A percentile compares a stretch with the other conserved stretches of the same genome.
Evolutionary conservation across 2,797 vertebrate species (phyloP).

Genomic region (Mormyrops boulengeri): DNA sequence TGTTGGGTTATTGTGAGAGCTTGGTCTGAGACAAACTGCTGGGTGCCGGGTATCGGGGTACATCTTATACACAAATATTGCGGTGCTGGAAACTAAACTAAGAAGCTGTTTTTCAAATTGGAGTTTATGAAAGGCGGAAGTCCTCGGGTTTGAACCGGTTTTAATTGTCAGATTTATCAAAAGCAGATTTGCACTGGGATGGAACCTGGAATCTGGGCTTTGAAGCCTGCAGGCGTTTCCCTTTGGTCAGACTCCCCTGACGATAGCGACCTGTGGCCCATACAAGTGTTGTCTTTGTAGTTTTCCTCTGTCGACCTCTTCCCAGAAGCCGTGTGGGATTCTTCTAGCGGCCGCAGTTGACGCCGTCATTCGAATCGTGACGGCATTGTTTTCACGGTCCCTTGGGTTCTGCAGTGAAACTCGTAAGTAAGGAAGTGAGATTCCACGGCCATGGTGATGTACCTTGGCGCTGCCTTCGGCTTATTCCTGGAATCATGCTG

Average conservation of each 20-base stretch:
- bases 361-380: not conserved
- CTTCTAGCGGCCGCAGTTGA: not conserved
- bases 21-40: not conserved
- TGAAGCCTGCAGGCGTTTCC: conserved; percentile 42
- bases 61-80: not conserved
- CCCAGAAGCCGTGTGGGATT: not conserved
- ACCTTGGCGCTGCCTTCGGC: not conserved
- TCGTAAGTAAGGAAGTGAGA: not conserved
- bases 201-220: conserved; percentile 54
- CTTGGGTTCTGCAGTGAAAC: not conserved
- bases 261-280: conserved; percentile 49
- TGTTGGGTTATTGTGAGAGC: not conserved
- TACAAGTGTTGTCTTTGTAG: conserved; percentile 54
- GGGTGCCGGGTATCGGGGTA: not conserved
- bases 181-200: conserved; percentile 51
- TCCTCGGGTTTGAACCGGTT: conserved; percentile 46
- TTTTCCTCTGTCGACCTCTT: conserved; percentile 39
- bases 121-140: conserved; percentile 37
- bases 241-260: conserved; percentile 45
- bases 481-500: not conserved
- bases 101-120: conserved; percentile 35
- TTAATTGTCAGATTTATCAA: conserved; percentile 64
- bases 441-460: not conserved
- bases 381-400: not conserved
- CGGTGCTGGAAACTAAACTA: not conserved